Percentiles rank a stretch among this genome's conserved stretches.
These are phyloP conservation scores for Conomelus anceps DNA, from an alignment of 2,888 invertebrate species.

Conservation along the genomic window DNA sequence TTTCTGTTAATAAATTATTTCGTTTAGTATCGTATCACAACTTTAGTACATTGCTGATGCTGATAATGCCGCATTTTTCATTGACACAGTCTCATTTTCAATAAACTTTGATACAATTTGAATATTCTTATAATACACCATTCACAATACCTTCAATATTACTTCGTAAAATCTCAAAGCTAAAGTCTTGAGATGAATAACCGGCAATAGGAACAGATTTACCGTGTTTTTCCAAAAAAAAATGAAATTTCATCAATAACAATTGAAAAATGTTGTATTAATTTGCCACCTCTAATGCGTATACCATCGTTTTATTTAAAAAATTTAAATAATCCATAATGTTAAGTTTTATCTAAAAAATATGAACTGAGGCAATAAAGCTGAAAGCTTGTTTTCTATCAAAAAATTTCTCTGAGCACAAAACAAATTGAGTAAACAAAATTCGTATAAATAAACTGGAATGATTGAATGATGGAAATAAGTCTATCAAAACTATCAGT, in stretches of 20 bases:
- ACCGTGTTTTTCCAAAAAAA: neutral
- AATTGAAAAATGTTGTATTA: neutral
- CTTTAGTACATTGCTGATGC: neutral
- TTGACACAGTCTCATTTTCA: neutral
- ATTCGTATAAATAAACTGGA: neutral
- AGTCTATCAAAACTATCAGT: neutral
- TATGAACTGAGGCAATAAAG: neutral
- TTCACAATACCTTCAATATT: neutral
- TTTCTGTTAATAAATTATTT: neutral
- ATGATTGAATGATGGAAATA: neutral
- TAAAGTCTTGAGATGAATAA: neutral
- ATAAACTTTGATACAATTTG: neutral
- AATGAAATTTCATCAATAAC: neutral
- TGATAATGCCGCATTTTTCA: neutral
- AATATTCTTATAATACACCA: neutral
- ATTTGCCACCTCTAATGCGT: neutral
- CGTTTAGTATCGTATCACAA: neutral
- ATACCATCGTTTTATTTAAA: neutral
- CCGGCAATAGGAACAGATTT: neutral
- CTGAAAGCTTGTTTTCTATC: too few species aligned
- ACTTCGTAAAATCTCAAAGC: neutral
- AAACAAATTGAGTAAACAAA: neutral
- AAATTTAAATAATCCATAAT: neutral
- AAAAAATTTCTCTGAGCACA: neutral
- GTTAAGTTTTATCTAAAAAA: neutral